These are phyloP conservation scores for Prenolepis imparis DNA, from an alignment of 2,888 invertebrate species.

Conservation along the genomic window DNA sequence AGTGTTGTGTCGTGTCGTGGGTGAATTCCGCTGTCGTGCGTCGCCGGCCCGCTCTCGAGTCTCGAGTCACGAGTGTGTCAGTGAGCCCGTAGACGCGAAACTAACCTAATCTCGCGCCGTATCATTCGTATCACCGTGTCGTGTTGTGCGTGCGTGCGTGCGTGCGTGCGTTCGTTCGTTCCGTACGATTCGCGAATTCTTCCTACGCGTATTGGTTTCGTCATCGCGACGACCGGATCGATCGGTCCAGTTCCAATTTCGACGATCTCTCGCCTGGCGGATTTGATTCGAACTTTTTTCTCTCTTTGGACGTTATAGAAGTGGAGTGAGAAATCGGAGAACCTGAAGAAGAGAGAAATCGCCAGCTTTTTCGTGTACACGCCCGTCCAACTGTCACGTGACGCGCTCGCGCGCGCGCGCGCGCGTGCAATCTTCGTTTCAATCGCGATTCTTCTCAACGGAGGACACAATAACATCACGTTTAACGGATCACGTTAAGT, in stretches of 20 bases:
- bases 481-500: neutral
- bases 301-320: neutral
- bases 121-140: neutral
- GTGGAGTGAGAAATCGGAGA: too few relatives aligned
- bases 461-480: neutral
- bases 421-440: neutral
- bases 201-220: conserved; percentile 2
- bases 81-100: conserved; percentile 78
- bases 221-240: conserved; percentile 51
- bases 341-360: neutral
- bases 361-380: neutral
- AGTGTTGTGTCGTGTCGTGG: conserved; percentile 79
- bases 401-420: neutral
- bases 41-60: conserved; percentile 65
- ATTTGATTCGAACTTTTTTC: neutral
- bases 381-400: conserved; percentile 28
- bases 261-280: conserved; percentile 21
- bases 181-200: neutral
- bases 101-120: conserved; percentile 72
- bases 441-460: neutral
- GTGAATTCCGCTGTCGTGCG: conserved; percentile 69
- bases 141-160: neutral
- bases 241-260: conserved; percentile 48
- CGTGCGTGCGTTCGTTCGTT: neutral
- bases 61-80: conserved; percentile 76